Evolutionary conservation across 2,797 vertebrate genomes (phyloP).

Genomic region (Gallirallus australis): DNA sequence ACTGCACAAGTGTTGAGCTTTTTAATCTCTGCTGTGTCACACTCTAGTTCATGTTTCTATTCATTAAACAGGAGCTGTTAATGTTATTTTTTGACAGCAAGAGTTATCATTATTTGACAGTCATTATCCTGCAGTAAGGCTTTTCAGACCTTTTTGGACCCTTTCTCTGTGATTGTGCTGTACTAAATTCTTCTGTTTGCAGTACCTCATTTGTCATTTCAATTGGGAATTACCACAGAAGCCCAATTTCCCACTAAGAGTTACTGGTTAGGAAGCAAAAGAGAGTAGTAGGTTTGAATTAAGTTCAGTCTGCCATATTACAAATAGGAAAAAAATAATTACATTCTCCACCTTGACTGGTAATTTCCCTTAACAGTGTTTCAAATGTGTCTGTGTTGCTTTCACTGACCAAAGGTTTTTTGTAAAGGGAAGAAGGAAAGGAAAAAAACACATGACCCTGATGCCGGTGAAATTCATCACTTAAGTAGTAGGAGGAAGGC

Average conservation of each 20-base stretch:
- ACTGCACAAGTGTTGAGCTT: not conserved
- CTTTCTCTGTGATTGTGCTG: not conserved
- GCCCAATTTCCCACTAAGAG: not conserved
- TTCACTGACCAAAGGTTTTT: not conserved
- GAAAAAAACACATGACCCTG: not conserved
- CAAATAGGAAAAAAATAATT: not conserved
- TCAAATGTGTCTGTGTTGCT: not conserved
- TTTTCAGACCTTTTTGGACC: not conserved
- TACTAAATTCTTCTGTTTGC: not conserved
- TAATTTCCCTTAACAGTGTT: not conserved
- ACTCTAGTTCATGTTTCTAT: not conserved
- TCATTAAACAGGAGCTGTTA: slow-evolving; percentile 27
- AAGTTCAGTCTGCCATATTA: not conserved
- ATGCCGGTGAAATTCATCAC: not conserved
- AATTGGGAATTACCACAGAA: not conserved
- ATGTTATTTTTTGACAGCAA: slow-evolving; percentile 23
- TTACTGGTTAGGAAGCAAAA: not conserved
- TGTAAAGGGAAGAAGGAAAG: not conserved
- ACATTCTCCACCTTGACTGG: not conserved
- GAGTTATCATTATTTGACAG: slow-evolving; percentile 19
- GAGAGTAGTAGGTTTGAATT: not conserved
- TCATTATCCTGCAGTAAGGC: slow-evolving; percentile 14
- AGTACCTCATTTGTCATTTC: slow-evolving; percentile 37
- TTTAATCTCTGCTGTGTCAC: not conserved
- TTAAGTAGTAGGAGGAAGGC: not conserved